Conservation (phyloP, 2,797 vertebrate genomes). For the Pogonophryne albipinna region DNA sequence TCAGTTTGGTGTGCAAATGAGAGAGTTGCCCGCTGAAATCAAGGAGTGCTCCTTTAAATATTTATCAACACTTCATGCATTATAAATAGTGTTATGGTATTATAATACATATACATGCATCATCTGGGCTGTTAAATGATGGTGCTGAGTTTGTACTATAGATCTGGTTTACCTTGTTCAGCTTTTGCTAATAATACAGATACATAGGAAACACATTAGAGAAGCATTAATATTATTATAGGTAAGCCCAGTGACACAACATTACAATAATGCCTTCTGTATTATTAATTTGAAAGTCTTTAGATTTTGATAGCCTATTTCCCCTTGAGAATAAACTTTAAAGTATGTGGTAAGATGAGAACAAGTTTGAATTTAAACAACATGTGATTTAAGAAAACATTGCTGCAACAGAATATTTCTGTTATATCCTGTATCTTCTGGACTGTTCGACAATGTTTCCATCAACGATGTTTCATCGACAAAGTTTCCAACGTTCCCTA, state of each 20-base stretch:
- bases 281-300: background rate
- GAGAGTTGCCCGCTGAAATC: slow-evolving; percentile 18
- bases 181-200: background rate
- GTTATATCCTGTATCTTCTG: too few relatives aligned
- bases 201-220: background rate
- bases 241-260: background rate
- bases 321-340: background rate
- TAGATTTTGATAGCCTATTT: background rate
- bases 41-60: slow-evolving; percentile 32
- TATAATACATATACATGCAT: slow-evolving; percentile 25
- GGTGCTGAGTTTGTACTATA: slow-evolving; percentile 10
- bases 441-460: too few relatives aligned
- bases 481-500: too few relatives aligned
- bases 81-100: slow-evolving; percentile 36
- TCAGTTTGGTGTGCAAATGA: slow-evolving; percentile 38
- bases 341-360: background rate
- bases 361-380: background rate
- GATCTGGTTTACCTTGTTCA: slow-evolving; percentile 2
- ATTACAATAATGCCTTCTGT: background rate
- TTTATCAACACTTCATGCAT: slow-evolving; percentile 37
- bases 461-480: too few relatives aligned
- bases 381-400: background rate
- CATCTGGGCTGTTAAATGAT: slow-evolving; percentile 5
- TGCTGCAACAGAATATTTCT: too few relatives aligned
- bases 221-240: background rate